phyloP scores from a whole-genome alignment of 2,113 vertebrate genomes.

The Axis porcinus region DNA sequence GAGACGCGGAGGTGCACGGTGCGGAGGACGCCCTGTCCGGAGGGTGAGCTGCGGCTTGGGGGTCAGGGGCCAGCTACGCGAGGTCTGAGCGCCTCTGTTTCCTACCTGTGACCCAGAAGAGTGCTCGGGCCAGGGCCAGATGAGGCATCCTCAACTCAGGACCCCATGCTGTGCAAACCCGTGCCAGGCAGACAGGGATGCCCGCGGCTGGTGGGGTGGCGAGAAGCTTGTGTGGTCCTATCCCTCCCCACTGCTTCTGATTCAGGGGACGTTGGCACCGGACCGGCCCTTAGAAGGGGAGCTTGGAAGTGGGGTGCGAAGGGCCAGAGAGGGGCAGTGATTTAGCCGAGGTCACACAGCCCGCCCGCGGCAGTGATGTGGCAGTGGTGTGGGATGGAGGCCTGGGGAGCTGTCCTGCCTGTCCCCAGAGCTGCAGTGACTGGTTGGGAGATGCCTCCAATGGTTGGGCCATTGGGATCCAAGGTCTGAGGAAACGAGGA shows the following conservation, averaged over 20 bases:
- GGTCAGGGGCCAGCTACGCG: not conserved
- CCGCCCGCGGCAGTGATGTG: not conserved
- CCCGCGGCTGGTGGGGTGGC: not conserved
- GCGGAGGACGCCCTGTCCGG: slow-evolving; percentile 86
- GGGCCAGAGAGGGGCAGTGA: not conserved
- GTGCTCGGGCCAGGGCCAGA: not conserved
- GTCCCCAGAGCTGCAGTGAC: not conserved
- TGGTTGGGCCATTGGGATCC: too few relatives aligned
- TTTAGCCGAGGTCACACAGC: not conserved
- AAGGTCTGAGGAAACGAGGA: not conserved
- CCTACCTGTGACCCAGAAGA: not conserved
- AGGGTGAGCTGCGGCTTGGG: slow-evolving; percentile 80
- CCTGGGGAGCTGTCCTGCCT: not conserved
- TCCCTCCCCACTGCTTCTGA: not conserved
- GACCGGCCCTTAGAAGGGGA: not conserved
- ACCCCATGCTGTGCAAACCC: not conserved
- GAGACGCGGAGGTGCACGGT: slow-evolving; percentile 89
- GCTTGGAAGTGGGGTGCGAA: not conserved
- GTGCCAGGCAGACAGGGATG: not conserved
- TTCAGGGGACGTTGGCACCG: not conserved
- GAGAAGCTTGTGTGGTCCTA: not conserved
- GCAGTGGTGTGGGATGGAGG: not conserved
- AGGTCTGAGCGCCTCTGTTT: not conserved
- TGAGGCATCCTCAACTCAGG: not conserved
- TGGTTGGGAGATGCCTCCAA: not conserved